Evolutionary conservation across 1,140 invertebrate species (phyloP), one percentile per base, ranked within the genome.

Genomic region (Nephotettix cincticeps): DNA sequence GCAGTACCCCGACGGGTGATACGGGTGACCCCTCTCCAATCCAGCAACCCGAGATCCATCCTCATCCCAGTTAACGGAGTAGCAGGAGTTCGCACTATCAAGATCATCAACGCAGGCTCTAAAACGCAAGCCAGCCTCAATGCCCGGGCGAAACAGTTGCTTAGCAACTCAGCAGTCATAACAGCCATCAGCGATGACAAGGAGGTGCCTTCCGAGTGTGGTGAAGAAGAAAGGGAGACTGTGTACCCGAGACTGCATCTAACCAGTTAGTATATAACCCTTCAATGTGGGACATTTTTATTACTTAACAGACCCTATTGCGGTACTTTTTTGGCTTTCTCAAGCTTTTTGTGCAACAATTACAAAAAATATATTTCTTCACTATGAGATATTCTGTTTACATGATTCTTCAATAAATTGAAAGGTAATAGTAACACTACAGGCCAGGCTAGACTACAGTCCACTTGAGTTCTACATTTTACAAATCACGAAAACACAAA

Each of bases 71-170:
- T 90, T 1, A 68, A 72, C 74, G 69, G 72, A 17, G 64, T 51
- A 25, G 63, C 74, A 76, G 87, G 90, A 75, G 81, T 90, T 11
- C 85, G 86, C 65, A 87, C 87, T 0, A 89, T 91, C 56, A 91
- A 90, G 79, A 90, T 91, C n/a, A 86, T 91, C 40, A 90, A 89
- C 72, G 84, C 87, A 0, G 80, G 85, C 0, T 84, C 87, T 80
- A 83, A 76, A 81, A 83, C 83, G 78, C 73, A 74, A 64, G 69
- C 43, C 17, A 67, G 63, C 28, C 65, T 74, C 6, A 73, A 69
- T 17, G 40, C 65, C 0, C 45, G 32, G 43, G 45, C 27, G 14
- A 75, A 71, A 28, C 74, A 75, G 32, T 73, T 73, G 21, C 69
- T 73, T 19, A 73, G 72, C 29, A 45, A 66, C 43, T 71, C 65